Percentiles rank a stretch among this genome's conserved stretches.
Evolutionary conservation across 2,888 invertebrate genomes (phyloP).

Genomic region (Drosophila vallismaia): DNA sequence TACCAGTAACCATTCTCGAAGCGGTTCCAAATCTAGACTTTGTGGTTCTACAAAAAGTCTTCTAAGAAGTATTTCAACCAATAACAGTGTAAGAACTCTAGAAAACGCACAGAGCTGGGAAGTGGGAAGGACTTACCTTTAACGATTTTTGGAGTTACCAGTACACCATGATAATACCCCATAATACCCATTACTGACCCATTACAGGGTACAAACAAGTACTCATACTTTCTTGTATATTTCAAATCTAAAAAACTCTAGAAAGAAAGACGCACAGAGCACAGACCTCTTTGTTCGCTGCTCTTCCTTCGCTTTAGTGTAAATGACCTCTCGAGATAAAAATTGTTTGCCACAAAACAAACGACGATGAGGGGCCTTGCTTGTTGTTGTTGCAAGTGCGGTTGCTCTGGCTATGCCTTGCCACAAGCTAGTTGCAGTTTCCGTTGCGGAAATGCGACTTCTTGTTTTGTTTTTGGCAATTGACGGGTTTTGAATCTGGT

Average conservation of each 20-base stretch:
- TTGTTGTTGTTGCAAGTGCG: constrained; percentile 23
- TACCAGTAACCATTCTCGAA: background rate
- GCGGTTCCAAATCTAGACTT: too few relatives aligned
- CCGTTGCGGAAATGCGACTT: constrained; percentile 63
- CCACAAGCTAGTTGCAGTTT: constrained; percentile 60
- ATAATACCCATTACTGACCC: too few relatives aligned
- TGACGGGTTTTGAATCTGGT: constrained; percentile 39
- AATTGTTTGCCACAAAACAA: constrained; percentile 65
- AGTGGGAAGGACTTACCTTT: too few relatives aligned
- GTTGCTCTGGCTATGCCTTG: constrained; percentile 16
- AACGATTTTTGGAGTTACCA: background rate
- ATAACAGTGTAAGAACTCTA: constrained; percentile 13
- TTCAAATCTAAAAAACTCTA: background rate
- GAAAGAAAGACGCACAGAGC: constrained; percentile 8
- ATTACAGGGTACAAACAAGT: constrained; percentile 11
- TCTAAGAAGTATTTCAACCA: too few relatives aligned
- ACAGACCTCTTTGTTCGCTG: constrained; percentile 24
- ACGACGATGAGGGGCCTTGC: constrained; percentile 56
- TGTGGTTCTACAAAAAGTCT: too few relatives aligned
- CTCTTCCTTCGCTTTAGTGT: constrained; percentile 63
- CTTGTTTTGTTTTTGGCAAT: constrained; percentile 45
- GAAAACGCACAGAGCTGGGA: too few relatives aligned
- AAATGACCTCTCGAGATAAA: constrained; percentile 81
- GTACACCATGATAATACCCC: too few relatives aligned
- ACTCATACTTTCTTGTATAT: constrained; percentile 16